phyloP scores from a whole-genome alignment of 2,797 vertebrate genomes.

The Neomorphus geoffroyi region DNA sequence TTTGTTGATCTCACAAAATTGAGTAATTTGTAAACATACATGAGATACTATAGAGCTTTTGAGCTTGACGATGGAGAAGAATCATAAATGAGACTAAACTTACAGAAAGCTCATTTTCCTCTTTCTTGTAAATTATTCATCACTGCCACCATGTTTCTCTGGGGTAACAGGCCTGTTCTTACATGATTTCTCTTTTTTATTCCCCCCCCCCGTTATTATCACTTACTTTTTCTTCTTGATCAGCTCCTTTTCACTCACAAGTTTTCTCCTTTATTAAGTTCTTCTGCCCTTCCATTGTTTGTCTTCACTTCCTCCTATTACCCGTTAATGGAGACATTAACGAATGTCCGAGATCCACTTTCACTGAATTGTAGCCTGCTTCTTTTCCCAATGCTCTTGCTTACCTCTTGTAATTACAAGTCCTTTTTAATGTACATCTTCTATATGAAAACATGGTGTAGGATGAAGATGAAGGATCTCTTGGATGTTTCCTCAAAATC shows the following conservation, averaged over 20 bases:
- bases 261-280: neutral
- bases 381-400: neutral
- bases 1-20: neutral
- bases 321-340: neutral
- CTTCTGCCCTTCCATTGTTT: neutral
- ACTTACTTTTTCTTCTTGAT: neutral
- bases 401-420: neutral
- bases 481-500: neutral
- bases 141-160: neutral
- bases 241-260: neutral
- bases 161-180: neutral
- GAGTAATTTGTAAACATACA: neutral
- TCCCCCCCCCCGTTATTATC: accelerated
- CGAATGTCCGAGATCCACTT: neutral
- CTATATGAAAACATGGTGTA: neutral
- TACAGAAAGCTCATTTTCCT: neutral
- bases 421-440: neutral
- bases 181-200: neutral
- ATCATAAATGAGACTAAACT: neutral
- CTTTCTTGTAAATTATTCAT: neutral
- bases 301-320: neutral
- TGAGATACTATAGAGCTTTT: neutral
- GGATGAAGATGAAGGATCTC: neutral
- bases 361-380: neutral
- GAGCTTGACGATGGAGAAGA: neutral